Base-by-base conservation (phyloP, 2,888 invertebrate genomes). In the Neoaliturus tenellus region DNA sequence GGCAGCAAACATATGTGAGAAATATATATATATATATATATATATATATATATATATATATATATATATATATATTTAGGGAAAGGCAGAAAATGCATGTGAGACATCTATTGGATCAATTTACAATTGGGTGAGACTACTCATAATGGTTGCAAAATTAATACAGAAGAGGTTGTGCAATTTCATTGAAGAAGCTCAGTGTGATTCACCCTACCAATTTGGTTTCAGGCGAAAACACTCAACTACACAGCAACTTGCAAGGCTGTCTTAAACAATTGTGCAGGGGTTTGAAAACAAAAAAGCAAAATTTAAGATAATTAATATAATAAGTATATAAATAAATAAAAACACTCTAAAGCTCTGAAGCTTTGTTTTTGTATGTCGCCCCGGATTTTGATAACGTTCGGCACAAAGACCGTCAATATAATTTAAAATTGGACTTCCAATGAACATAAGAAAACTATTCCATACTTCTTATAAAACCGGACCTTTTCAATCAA, bases 211-310 rank as follows among this genome's bases (percentile, higher is more conserved):
- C 28, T 35, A 75, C 23, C 75, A 73, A 55, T 83, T 75, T 28
- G 73, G 75, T 23, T 83, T 83, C 51, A 10, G 35, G 35, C 25
- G 20, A 17, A 44, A 55, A 5, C 73, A 82, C n/a, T 73, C 55
- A 10, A 82, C 62, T 55, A 48, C 33, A 6, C 73, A 82, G 62
- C 75, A 83, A 75, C 75, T 83, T 23, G 75, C 73, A 23, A 48
- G 83, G 41, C 44, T 83, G n/a, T 75, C 75, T 12, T 41, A 75
- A 58, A 58, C 75, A 75, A 55, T 83, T 8, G 55, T 58, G 28
- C 39, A 75, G 41, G 75, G 39, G 23, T 58, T 83, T 35, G 75
- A 83, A 33, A 69, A 83, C 33, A 83, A 83, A 75, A 17, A 44
- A 8, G 17, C 8, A 44, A n/a, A n/a, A n/a, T n/a, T n/a, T n/a